phyloP scores from a whole-genome alignment of 2,113 vertebrate species.

The Origma solitaria region DNA sequence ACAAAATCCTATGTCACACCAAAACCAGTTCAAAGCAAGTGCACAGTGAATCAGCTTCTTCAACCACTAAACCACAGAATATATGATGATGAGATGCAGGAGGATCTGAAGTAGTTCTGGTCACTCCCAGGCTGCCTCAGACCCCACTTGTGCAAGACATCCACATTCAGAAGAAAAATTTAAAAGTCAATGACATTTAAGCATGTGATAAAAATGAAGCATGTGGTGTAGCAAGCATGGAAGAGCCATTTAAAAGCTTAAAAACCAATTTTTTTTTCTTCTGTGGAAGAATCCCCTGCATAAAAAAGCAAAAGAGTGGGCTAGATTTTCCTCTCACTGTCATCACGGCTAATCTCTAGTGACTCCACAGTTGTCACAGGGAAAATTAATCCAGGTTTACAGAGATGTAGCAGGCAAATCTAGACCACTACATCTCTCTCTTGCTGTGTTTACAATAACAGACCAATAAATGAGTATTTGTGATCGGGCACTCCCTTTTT shows the following conservation, averaged over 20 bases:
- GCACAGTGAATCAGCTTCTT: neutral
- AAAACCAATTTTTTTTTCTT: neutral
- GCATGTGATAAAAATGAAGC: neutral
- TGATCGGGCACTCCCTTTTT: neutral
- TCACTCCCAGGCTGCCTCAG: neutral
- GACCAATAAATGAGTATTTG: neutral
- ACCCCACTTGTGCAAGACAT: neutral
- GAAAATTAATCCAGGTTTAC: conserved; percentile 28
- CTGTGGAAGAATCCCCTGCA: neutral
- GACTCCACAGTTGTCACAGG: neutral
- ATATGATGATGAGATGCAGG: neutral
- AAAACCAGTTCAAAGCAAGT: neutral
- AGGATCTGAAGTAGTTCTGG: neutral
- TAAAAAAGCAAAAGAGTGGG: neutral
- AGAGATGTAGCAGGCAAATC: neutral
- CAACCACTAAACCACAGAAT: neutral
- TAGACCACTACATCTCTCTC: neutral
- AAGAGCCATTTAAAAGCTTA: neutral
- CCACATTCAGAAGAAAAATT: neutral
- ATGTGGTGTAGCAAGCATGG: neutral
- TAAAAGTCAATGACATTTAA: neutral
- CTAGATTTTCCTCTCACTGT: neutral
- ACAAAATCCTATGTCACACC: neutral
- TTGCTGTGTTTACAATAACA: neutral
- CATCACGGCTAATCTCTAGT: neutral